phyloP scores from a whole-genome alignment of 92 coral and sea anemone species.

The Epizoanthus fatuus region DNA sequence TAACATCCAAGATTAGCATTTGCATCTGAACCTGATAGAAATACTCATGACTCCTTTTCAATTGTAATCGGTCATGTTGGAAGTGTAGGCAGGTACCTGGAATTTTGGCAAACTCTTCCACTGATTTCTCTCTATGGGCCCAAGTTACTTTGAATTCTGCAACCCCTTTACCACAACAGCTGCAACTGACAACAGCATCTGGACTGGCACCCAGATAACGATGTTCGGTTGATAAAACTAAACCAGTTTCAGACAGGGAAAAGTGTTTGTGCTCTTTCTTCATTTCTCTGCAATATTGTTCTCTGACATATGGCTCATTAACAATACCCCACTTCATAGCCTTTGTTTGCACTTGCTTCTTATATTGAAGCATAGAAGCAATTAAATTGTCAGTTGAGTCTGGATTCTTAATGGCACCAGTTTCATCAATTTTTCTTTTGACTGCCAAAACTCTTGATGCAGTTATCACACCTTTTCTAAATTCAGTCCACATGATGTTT shows the following conservation, averaged over 20 bases:
- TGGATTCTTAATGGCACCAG: conserved; percentile 13
- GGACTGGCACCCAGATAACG: conserved; percentile 50
- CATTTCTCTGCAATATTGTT: conserved; percentile 24
- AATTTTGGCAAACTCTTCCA: conserved; percentile 7
- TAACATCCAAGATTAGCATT: conserved; percentile 25
- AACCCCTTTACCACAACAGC: conserved; percentile 54
- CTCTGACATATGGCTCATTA: conserved; percentile 37
- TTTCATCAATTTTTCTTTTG: conserved; percentile 31
- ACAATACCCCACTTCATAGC: conserved; percentile 49
- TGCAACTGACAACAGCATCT: conserved; percentile 54
- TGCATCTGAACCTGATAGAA: conserved; percentile 41
- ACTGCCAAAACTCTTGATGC: conserved; percentile 46
- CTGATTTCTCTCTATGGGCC: conserved; percentile 16
- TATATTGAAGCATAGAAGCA: conserved; percentile 31
- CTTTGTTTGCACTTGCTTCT: conserved; percentile 27
- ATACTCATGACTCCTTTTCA: conserved; percentile 29
- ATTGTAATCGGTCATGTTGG: neutral
- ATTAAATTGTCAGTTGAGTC: conserved; percentile 30
- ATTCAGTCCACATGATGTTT: conserved; percentile 27
- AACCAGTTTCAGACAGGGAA: conserved; percentile 43
- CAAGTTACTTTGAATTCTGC: conserved; percentile 44
- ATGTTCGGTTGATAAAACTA: conserved; percentile 12
- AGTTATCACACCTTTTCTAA: conserved; percentile 36
- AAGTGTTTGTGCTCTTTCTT: conserved; percentile 25
- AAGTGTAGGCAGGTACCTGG: conserved; percentile 4